Base-by-base conservation (phyloP, 64 coral and sea anemone species). In the Montipora sp. region DNA sequence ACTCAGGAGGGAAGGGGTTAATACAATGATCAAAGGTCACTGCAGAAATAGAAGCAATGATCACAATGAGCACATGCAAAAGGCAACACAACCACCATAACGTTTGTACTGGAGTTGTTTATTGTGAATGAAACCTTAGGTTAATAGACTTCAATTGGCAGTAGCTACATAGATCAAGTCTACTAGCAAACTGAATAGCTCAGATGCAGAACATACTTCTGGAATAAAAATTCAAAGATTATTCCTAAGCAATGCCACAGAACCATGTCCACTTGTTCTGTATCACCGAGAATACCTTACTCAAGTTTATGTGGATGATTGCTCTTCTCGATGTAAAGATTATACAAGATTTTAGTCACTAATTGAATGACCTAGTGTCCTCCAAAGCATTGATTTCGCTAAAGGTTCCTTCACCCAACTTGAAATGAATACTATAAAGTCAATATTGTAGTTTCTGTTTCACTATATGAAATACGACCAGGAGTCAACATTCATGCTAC, bases 81-180 rank as follows among this genome's bases (percentile, higher is more conserved):
- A 71, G 21, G 27, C 8, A 18, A 71, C 0, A 22, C 19, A 23
- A 71, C 3, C 0, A 71, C 19, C 18, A 71, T 7, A 23, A 71
- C 13, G 8, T 14, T 71, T 9, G 21, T 71, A 71, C 20, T 71
- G 68, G 7, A 71, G 82, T 85, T 69, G 44, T 85, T 85, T 85
- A 85, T 85, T 85, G 82, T 85, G 82, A 85, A 85, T 49, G 82
- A 63, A 72, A 70, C 61, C 82, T 45, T 45, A 21, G 3, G 59
- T 50, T 49, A 68, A 82, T 63, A 44, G 44, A 61, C 80, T 60
- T 61, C 11, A 78, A 20, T 45, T 60, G 47, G 18, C 45, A 22
- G 47, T 27, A 70, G 47, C 65, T 72, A 10, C 18, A 23, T 43
- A 72, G 46, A 50, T 2, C 8, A 6, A 49, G 82, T 71, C 46